Evolutionary conservation across 2,113 vertebrate genomes (phyloP), one percentile per base, ranked within the genome.

Genomic region (Pteruthius melanotis): DNA sequence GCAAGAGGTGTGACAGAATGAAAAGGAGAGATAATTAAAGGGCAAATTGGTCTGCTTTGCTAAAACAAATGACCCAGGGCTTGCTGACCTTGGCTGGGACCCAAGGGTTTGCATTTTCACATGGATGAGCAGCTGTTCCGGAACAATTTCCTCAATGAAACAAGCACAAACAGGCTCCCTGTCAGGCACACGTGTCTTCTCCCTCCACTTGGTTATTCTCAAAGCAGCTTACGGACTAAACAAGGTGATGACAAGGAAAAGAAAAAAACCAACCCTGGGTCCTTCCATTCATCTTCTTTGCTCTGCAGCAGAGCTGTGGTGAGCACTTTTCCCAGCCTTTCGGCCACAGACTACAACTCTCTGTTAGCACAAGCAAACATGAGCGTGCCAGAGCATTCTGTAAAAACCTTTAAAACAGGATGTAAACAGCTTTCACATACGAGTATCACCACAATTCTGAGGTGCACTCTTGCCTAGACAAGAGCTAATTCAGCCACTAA

Each of bases 51-150:
- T 87, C 94, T 83, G 92, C 85, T 93, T 90, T 90, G 71, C 92
- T 95, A 78, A 88, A 94, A 88, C 93, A 80, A 96, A 96, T 90
- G 93, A 95, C 95, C 95, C 87, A 96, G 96, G 92, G 57, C 95
- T 95, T 84, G 92, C 91, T 90, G 93, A 95, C 95, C 86, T 47
- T 97, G 95, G 93, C 94, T 37, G 37, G 56, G 83, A 66, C 57
- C 89, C 86, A 97, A 85, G 71, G 87, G 91, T 95, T 97, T 95
- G 94, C 90, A 83, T 96, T 95, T 96, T 95, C 95, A 96, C 93
- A 95, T 96, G 92, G 91, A 87, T 79, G 82, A 96, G 86, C 85
- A 93, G 96, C 49, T 97, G 91, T 96, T 97, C 92, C 79, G 72
- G 90, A 96, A 96, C 87, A 90, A 92, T 95, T 95, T 96, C 95